phyloP scores from a whole-genome alignment of 1,140 invertebrate genomes.

The Drosophila navojoa region DNA sequence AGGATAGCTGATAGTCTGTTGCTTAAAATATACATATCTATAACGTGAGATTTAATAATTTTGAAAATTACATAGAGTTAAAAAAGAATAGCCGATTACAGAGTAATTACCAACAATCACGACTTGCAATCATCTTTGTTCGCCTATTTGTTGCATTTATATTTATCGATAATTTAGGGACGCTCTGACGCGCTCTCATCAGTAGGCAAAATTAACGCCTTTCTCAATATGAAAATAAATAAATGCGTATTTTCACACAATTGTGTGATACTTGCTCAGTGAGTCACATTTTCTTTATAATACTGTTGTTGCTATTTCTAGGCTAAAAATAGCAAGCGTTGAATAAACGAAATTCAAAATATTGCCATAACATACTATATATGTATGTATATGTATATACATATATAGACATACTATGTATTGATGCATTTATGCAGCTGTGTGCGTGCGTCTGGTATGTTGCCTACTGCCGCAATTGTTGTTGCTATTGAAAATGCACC shows the following conservation, averaged over 20 bases:
- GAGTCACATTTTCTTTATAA: slow-evolving; percentile 41
- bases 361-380: slow-evolving; percentile 62
- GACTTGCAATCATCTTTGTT: not conserved
- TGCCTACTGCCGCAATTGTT: slow-evolving; percentile 11
- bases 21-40: no score
- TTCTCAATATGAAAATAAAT: slow-evolving; percentile 30
- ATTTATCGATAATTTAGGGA: slow-evolving; percentile 3
- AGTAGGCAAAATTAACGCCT: slow-evolving; percentile 14
- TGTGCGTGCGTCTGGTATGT: slow-evolving; percentile 21
- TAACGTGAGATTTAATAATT: no score
- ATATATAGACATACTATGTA: slow-evolving; percentile 16
- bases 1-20: no score
- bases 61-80: no score
- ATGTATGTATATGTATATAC: slow-evolving; percentile 4
- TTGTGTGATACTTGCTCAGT: slow-evolving; percentile 27
- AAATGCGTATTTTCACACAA: slow-evolving; percentile 23
- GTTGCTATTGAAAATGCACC: slow-evolving; percentile 35
- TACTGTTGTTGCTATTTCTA: slow-evolving; percentile 25
- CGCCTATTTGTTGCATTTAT: not conserved
- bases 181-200: not conserved
- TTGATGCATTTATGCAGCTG: slow-evolving; percentile 27
- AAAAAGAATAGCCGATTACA: not conserved
- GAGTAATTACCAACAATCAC: not conserved
- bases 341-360: slow-evolving; percentile 65
- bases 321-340: slow-evolving; percentile 63